Base-by-base conservation (phyloP, 2,797 vertebrate species). In the Melanotaenia parkinsoni region DNA sequence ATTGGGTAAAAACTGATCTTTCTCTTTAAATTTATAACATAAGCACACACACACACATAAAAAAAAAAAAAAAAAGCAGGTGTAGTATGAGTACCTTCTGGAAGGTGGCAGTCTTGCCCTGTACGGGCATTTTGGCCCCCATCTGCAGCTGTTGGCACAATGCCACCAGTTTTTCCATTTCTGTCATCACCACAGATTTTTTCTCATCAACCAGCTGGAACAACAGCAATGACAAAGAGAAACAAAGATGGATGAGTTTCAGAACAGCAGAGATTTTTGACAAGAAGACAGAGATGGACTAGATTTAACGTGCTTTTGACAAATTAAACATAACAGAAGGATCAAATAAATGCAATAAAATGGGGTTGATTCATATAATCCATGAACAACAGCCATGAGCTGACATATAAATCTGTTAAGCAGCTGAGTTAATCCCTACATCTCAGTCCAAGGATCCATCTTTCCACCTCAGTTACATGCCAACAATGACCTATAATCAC, bases 101-200 rank as follows among this genome's bases (percentile, higher is more conserved):
- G 91, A 97, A 97, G 79, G 94, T 97, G 90, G 97, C 95, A 71
- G 93, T 94, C 96, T 98, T 98, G 67, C 96, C 97, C 92, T 98
- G 98, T 65, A 94, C 93, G 24, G 95, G 93, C 58, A 95, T 90
- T 89, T 95, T 97, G 63, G 94, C 93, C 70, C 95, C 95, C 79
- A 94, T 88, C 88, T 98, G 97, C 67, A 99, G 95, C 89, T 98
- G 97, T 51, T 96, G 97, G 90, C 97, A 97, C 1, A 95, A 66
- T 11, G 94, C 91, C 83, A 93, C 84, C 83, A 99, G 93, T 83
- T 96, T 98, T 90, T 99, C 98, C 81, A 94, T 94, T 94, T 99
- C 97, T 85, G 96, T 78, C 63, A 95, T 88, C 90, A 98, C 92
- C 74, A 91, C 84, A 75, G 94, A 87, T 88, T 96, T 96, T 68